Conservation (phyloP, 1,140 invertebrate genomes). For the Hirudo medicinalis region DNA sequence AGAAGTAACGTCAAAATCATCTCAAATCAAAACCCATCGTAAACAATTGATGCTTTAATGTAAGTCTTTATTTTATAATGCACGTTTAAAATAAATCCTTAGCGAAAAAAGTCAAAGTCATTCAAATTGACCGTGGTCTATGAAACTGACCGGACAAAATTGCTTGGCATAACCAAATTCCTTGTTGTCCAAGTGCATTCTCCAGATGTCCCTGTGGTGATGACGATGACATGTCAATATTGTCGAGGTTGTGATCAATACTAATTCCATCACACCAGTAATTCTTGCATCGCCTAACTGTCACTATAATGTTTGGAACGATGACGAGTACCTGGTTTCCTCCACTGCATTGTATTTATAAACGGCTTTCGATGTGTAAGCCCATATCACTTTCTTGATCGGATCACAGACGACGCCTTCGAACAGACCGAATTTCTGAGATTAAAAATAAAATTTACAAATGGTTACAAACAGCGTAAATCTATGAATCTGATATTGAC, state of each 20-base stretch:
- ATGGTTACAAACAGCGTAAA: conserved; percentile 12
- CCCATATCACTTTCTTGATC: conserved; percentile 66
- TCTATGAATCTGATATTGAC: too few species aligned
- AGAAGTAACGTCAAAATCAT: too few species aligned
- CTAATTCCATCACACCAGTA: too few species aligned
- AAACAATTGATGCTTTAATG: conserved; percentile 8
- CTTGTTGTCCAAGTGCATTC: conserved; percentile 70
- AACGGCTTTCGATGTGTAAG: conserved; percentile 61
- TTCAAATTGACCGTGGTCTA: not conserved
- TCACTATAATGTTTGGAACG: too few species aligned
- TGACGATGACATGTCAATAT: not conserved
- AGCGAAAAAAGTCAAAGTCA: too few species aligned
- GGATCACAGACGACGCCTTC: conserved; percentile 69
- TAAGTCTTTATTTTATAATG: too few species aligned
- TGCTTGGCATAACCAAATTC: conserved; percentile 72
- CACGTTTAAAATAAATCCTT: too few species aligned
- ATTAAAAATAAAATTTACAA: conserved; percentile 27
- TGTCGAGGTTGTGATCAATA: too few species aligned
- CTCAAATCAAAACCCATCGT: too few species aligned
- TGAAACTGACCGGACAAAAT: conserved; percentile 25
- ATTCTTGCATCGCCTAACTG: too few species aligned
- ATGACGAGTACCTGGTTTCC: conserved; percentile 55
- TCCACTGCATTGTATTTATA: conserved; percentile 70
- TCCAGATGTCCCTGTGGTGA: conserved; percentile 36
- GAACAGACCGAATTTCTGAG: conserved; percentile 63